Evolutionary conservation across 2,888 invertebrate species (phyloP).

Genomic region (Podotricha telesiphe): DNA sequence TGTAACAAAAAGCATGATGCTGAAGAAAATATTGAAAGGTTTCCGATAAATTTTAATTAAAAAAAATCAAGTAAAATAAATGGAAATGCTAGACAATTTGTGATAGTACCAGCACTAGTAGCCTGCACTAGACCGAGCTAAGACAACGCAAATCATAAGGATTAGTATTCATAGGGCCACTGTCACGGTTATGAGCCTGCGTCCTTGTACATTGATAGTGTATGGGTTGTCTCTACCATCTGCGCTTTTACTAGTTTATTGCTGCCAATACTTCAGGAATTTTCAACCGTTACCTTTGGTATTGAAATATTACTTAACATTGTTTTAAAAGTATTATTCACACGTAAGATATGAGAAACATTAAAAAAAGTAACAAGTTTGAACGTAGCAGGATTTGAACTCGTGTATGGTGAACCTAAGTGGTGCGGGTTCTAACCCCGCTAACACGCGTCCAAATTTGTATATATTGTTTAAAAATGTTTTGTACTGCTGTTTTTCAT

Average conservation of each 20-base stretch:
- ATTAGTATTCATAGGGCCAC: constrained; percentile 42
- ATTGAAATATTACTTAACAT: background rate
- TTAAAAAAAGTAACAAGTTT: no score
- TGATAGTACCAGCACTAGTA: background rate
- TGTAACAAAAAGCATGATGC: no score
- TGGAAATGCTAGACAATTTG: background rate
- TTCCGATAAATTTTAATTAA: no score
- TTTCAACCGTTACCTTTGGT: constrained; percentile 26
- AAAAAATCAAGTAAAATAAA: background rate
- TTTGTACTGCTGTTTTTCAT: no score
- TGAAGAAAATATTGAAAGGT: no score
- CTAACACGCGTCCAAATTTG: no score
- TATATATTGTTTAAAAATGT: no score
- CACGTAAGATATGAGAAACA: no score
- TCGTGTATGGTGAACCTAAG: no score
- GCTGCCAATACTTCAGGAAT: constrained; percentile 26
- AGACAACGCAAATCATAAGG: constrained; percentile 44
- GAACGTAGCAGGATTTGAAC: no score
- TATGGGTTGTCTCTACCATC: constrained; percentile 37
- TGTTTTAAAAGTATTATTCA: no score
- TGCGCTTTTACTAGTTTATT: constrained; percentile 24
- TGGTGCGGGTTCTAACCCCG: no score
- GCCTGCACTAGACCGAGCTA: constrained; percentile 18
- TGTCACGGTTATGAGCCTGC: constrained; percentile 39
- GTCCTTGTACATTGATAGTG: constrained; percentile 38